Conservation (phyloP, 2,888 invertebrate species). For the Dryococelus australis region DNA sequence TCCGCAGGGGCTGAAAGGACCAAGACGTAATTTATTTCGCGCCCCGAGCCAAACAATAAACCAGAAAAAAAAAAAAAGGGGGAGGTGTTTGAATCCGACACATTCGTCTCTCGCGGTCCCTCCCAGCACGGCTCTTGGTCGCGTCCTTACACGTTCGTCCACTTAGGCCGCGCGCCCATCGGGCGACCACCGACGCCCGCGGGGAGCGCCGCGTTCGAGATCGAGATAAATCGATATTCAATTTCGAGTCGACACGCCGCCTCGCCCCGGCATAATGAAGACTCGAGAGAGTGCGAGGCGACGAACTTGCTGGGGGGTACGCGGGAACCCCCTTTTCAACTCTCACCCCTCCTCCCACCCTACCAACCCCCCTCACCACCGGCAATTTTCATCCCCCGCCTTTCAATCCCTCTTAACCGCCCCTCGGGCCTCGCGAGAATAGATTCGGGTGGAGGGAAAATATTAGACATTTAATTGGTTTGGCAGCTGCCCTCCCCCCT, state of each 20-base stretch:
- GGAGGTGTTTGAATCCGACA: background rate
- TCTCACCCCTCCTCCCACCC: background rate
- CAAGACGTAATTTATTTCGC: conserved; percentile 16
- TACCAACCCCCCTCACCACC: no score
- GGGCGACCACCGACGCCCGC: background rate
- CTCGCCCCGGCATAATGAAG: background rate
- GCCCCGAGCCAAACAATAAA: background rate
- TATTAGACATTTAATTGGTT: conserved; percentile 16
- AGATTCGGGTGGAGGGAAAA: background rate
- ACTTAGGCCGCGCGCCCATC: background rate
- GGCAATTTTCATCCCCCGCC: no score
- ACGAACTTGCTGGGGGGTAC: no score
- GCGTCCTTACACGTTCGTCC: background rate
- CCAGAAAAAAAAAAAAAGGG: no score
- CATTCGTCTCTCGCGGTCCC: background rate
- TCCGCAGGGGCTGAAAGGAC: background rate
- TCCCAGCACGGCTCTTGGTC: background rate
- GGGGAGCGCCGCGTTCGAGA: background rate
- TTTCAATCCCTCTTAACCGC: background rate
- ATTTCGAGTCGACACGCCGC: background rate
- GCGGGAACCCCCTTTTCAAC: background rate
- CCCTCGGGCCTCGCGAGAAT: conserved; percentile 16
- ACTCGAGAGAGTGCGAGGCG: background rate
- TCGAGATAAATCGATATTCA: conserved; percentile 16
- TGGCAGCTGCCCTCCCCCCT: background rate